Percentiles rank a stretch among this genome's conserved stretches.
Conservation (phyloP, 2,888 invertebrate species). For the Dolomedes plantarius region DNA sequence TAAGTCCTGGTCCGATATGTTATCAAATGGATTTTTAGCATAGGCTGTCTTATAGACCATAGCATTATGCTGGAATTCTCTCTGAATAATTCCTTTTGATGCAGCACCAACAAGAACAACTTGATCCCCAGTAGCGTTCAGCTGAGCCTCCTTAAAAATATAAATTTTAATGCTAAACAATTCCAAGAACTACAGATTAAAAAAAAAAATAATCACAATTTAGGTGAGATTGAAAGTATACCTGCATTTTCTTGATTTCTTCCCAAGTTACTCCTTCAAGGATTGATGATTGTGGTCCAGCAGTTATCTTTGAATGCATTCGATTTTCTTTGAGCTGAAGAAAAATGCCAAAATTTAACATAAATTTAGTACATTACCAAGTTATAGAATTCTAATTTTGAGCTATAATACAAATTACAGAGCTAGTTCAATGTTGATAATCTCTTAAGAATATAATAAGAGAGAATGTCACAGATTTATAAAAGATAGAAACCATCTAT, state of each 20-base stretch:
- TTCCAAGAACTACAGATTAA: not conserved
- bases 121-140: conserved; percentile 86
- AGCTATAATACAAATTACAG: no score
- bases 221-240: conserved; percentile 27
- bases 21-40: conserved; percentile 99
- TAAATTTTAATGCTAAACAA: not conserved
- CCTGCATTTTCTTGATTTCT: conserved; percentile 93
- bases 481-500: no score
- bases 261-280: conserved; percentile 98
- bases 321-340: conserved; percentile 73
- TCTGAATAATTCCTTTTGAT: conserved; percentile 98
- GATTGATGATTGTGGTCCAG: conserved; percentile 98
- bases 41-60: conserved; percentile 98
- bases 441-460: no score
- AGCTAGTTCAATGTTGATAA: no score
- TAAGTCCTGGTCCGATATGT: conserved; percentile 95
- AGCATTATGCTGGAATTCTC: conserved; percentile 98
- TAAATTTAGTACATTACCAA: no score
- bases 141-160: conserved; percentile 52
- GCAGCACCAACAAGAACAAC: conserved; percentile 96
- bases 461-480: no score
- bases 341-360: not conserved
- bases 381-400: no score
- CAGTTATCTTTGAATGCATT: conserved; percentile 77
- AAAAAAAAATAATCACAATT: no score